These are phyloP conservation scores for Enoplosus armatus DNA, from an alignment of 2,797 vertebrate genomes.

Conservation along the genomic window DNA sequence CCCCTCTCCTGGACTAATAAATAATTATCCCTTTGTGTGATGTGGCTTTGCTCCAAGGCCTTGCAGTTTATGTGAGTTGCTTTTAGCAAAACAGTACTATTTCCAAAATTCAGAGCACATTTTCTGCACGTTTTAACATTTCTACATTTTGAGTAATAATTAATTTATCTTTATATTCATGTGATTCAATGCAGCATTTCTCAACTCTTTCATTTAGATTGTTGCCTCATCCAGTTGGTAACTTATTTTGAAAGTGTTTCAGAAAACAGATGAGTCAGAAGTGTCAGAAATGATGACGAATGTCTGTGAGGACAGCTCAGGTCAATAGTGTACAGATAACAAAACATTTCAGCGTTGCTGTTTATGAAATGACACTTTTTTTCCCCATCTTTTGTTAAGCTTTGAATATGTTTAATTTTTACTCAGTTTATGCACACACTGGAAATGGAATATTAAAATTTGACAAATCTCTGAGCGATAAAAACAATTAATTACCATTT, in stretches of 20 bases:
- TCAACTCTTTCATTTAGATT: background rate
- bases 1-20: constrained; percentile 64
- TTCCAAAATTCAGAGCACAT: constrained; percentile 35
- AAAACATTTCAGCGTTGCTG: background rate
- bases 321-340: constrained; percentile 10
- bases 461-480: background rate
- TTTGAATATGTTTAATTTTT: background rate
- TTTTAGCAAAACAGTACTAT: constrained; percentile 45
- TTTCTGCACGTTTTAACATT: constrained; percentile 10
- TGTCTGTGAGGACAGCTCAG: background rate
- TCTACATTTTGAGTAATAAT: constrained; percentile 23
- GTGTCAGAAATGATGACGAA: constrained; percentile 25
- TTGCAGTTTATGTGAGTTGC: constrained; percentile 51
- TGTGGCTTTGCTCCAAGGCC: constrained; percentile 73
- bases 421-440: background rate
- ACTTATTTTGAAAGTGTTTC: constrained; percentile 40
- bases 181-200: background rate
- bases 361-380: background rate
- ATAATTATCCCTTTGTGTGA: constrained; percentile 76
- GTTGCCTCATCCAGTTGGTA: constrained; percentile 14
- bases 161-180: background rate
- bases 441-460: background rate
- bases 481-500: background rate
- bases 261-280: constrained; percentile 46
- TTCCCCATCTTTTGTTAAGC: background rate